These are phyloP conservation scores for Prinia subflava DNA, from an alignment of 2,113 vertebrate genomes.

Conservation along the genomic window DNA sequence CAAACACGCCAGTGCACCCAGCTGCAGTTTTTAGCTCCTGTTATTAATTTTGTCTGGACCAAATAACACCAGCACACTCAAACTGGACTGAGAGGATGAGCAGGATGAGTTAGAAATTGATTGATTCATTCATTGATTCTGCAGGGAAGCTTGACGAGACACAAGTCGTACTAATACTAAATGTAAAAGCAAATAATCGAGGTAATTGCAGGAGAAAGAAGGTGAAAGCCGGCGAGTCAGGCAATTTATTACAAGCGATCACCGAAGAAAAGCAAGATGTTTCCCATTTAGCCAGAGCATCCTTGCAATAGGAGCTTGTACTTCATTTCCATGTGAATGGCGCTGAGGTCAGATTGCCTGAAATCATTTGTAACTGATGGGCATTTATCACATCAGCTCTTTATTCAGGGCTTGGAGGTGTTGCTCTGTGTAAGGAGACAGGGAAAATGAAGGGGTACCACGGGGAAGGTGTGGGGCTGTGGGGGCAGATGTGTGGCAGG, in stretches of 20 bases:
- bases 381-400: not conserved
- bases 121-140: not conserved
- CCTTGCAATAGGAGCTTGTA: not conserved
- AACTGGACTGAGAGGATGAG: not conserved
- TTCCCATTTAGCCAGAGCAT: not conserved
- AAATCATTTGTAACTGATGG: not conserved
- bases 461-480: not conserved
- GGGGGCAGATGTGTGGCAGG: not conserved
- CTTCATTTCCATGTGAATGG: constrained; percentile 6
- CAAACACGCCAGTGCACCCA: not conserved
- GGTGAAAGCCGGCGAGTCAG: not conserved
- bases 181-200: not conserved
- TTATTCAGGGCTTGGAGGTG: constrained; percentile 1
- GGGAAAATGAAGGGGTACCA: not conserved
- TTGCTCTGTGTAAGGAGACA: not conserved
- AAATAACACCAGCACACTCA: not conserved
- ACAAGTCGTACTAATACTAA: not conserved
- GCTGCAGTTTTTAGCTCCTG: not conserved
- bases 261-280: not conserved
- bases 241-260: not conserved
- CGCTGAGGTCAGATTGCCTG: not conserved
- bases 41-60: not conserved
- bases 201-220: not conserved
- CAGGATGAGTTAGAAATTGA: not conserved
- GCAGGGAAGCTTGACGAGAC: not conserved